Conservation (phyloP, 2,113 vertebrate genomes). For the Antechinus stuartii region DNA sequence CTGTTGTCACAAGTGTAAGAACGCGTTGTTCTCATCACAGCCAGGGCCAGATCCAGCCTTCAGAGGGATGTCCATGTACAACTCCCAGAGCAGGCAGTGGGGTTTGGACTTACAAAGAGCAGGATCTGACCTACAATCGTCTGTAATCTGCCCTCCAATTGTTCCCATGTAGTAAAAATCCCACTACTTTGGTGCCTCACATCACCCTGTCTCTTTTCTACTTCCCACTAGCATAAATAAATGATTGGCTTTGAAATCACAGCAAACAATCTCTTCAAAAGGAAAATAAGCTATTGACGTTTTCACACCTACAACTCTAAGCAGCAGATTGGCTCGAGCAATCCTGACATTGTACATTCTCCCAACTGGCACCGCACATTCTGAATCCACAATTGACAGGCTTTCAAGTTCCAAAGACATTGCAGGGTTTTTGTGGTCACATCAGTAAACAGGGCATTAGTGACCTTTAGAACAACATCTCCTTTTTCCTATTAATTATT, state of each 20-base stretch:
- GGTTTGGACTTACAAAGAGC: slow-evolving; percentile 8
- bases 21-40: slow-evolving; percentile 59
- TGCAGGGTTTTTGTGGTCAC: slow-evolving; percentile 23
- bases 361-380: not conserved
- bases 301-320: slow-evolving; percentile 54
- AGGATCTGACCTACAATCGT: slow-evolving; percentile 1
- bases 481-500: slow-evolving; percentile 63
- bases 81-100: slow-evolving; percentile 50
- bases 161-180: slow-evolving; percentile 53
- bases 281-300: slow-evolving; percentile 59
- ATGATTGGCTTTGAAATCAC: slow-evolving; percentile 47
- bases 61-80: slow-evolving; percentile 58
- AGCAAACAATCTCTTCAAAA: slow-evolving; percentile 48
- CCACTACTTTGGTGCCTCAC: slow-evolving; percentile 1
- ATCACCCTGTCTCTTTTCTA: slow-evolving; percentile 28
- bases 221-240: slow-evolving; percentile 33
- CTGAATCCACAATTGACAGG: not conserved
- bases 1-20: slow-evolving; percentile 52
- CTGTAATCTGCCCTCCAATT: slow-evolving; percentile 56
- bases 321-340: slow-evolving; percentile 51
- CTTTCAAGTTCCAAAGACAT: slow-evolving; percentile 6
- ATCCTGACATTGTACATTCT: slow-evolving; percentile 20
- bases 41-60: slow-evolving; percentile 50
- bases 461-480: slow-evolving; percentile 20
- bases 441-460: slow-evolving; percentile 4